Evolutionary conservation across 30 jellyfish, hydroid and myxozoan genomes (phyloP).

Genomic region (Hydractinia echinata): DNA sequence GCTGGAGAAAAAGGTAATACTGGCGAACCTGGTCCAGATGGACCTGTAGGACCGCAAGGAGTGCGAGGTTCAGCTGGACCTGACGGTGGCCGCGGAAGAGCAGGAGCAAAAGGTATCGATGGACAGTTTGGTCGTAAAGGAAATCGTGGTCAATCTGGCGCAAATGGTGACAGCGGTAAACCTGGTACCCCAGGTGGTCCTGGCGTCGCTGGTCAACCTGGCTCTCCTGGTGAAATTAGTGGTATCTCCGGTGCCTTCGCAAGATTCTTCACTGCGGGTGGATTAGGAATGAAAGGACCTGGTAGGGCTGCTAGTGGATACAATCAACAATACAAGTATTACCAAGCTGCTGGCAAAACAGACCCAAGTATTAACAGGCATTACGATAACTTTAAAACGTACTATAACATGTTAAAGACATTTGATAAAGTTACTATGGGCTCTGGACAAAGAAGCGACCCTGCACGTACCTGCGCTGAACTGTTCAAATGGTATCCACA

Average conservation of each 20-base stretch:
- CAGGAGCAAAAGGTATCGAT: conserved; percentile 57
- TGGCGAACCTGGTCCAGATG: conserved; percentile 38
- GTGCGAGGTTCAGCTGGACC: conserved; percentile 81
- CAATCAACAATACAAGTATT: conserved; percentile 28
- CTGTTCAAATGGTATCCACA: conserved; percentile 52
- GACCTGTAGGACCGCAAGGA: conserved; percentile 49
- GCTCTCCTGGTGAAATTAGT: conserved; percentile 62
- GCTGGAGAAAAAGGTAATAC: conserved; percentile 54
- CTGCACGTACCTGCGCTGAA: conserved; percentile 90
- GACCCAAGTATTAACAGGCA: conserved; percentile 10
- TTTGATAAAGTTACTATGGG: conserved; percentile 1
- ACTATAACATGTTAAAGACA: not conserved
- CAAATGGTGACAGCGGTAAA: conserved; percentile 26
- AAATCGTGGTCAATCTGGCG: conserved; percentile 33
- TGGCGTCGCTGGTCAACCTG: conserved; percentile 86
- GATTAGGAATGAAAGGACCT: conserved; percentile 92
- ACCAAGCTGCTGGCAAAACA: conserved; percentile 10
- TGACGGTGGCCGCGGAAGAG: conserved; percentile 88
- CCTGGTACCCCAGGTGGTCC: conserved; percentile 58
- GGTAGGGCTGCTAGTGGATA: conserved; percentile 26
- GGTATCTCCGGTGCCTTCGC: conserved; percentile 71
- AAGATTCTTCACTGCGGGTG: conserved; percentile 83
- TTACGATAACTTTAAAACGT: conserved; percentile 20
- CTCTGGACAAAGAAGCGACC: conserved; percentile 68
- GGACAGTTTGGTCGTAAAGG: conserved; percentile 39